Percentiles rank a stretch among this genome's conserved stretches.
Evolutionary conservation across 2,888 invertebrate genomes (phyloP).

Genomic region (Drosophila diplacantha): DNA sequence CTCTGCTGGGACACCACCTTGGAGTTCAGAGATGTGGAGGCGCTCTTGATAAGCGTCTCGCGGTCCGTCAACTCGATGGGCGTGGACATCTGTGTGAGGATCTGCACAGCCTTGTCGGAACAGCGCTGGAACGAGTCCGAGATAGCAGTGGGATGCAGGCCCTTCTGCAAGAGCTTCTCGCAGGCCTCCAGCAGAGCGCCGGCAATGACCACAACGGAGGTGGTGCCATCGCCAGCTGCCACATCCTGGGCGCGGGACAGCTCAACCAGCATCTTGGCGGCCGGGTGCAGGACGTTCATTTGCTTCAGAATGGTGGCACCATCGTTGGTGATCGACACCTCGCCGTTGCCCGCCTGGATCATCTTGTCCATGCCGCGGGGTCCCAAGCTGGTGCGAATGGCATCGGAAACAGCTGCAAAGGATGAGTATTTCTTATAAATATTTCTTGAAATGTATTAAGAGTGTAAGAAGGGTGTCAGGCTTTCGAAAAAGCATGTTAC

Average conservation of each 20-base stretch:
- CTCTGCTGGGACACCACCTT: slow-evolving; percentile 99
- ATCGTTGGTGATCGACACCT: slow-evolving; percentile 99
- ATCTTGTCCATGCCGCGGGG: slow-evolving; percentile 99
- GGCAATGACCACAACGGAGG: slow-evolving; percentile 98
- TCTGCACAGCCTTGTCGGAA: slow-evolving; percentile 78
- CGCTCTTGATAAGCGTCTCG: slow-evolving; percentile 92
- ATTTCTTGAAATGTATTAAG: background rate
- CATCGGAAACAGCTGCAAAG: slow-evolving; percentile 95
- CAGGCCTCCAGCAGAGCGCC: slow-evolving; percentile 97
- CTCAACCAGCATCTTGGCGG: slow-evolving; percentile 99
- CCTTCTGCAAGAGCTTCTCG: slow-evolving; percentile 92
- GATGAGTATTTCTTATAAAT: background rate
- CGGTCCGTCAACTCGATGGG: slow-evolving; percentile 92
- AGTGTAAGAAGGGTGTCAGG: background rate
- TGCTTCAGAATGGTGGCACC: slow-evolving; percentile 99
- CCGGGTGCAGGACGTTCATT: slow-evolving; percentile 98
- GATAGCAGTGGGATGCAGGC: slow-evolving; percentile 98
- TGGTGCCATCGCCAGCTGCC: slow-evolving; percentile 99
- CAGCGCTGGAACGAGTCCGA: slow-evolving; percentile 95
- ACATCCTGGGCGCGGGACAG: slow-evolving; percentile 98
- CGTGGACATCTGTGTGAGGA: slow-evolving; percentile 90
- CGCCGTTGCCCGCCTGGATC: slow-evolving; percentile 98
- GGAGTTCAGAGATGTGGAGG: slow-evolving; percentile 98
- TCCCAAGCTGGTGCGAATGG: slow-evolving; percentile 98
- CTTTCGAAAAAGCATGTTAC: background rate